Conservation (phyloP, 1,140 invertebrate genomes). For the Frieseomelitta varia region DNA sequence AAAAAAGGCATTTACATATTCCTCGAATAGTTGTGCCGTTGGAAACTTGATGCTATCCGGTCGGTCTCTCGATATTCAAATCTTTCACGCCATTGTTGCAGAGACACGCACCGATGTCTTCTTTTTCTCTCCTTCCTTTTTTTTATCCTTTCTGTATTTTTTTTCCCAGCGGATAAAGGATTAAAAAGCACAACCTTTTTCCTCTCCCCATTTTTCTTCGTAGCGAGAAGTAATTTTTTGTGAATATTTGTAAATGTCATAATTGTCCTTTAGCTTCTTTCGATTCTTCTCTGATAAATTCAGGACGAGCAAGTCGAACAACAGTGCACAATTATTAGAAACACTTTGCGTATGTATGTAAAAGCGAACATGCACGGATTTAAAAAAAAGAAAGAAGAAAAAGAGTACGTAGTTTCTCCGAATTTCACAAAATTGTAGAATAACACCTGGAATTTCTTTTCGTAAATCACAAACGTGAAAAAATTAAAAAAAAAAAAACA, state of each 20-base stretch:
- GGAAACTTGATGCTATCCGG: slow-evolving; percentile 8
- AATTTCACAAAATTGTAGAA: neutral
- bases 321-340: too few species aligned
- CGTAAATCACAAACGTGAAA: too few species aligned
- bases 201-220: too few species aligned
- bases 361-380: too few species aligned
- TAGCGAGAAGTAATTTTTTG: neutral
- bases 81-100: slow-evolving; percentile 24
- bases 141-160: neutral
- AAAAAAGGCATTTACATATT: slow-evolving; percentile 38
- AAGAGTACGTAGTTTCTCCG: neutral
- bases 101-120: neutral
- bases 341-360: too few species aligned
- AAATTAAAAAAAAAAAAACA: too few species aligned
- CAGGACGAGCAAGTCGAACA: neutral
- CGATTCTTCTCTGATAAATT: neutral
- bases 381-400: too few species aligned
- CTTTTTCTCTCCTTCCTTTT: neutral
- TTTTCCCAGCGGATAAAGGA: neutral
- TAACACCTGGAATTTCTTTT: too few species aligned
- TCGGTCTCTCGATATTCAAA: slow-evolving; percentile 34
- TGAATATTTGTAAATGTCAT: neutral
- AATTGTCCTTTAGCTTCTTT: neutral
- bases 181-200: neutral
- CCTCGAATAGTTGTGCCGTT: slow-evolving; percentile 20